Evolutionary conservation across 92 coral and sea anemone species (phyloP).

Genomic region (Palythoa grandiflora): DNA sequence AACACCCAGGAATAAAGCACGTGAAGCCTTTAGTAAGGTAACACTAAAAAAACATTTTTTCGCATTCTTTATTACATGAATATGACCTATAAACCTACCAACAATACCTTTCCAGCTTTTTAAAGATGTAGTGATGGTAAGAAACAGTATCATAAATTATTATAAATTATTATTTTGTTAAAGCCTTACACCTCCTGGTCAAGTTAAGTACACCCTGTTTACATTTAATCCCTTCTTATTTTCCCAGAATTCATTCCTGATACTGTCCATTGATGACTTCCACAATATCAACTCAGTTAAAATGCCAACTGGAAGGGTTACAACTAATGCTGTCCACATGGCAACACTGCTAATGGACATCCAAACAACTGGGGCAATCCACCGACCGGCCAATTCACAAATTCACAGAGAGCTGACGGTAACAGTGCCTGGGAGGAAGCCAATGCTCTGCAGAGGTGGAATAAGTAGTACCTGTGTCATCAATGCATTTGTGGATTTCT

Average conservation of each 20-base stretch:
- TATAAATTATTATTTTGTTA: no score
- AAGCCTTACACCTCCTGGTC: not conserved
- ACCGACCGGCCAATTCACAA: slow-evolving; percentile 22
- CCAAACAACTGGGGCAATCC: slow-evolving; percentile 46
- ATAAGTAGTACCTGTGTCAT: slow-evolving; percentile 48
- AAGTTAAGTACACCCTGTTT: not conserved
- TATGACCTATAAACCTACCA: not conserved
- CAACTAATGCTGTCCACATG: slow-evolving; percentile 72
- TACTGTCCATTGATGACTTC: slow-evolving; percentile 69
- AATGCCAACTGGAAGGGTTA: slow-evolving; percentile 59
- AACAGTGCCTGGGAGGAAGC: slow-evolving; percentile 43
- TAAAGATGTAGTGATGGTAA: not conserved
- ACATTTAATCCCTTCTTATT: not conserved
- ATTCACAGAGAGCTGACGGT: slow-evolving; percentile 64
- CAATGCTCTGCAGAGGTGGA: slow-evolving; percentile 65
- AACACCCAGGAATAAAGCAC: no score
- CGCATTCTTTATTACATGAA: not conserved
- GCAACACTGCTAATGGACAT: slow-evolving; percentile 48
- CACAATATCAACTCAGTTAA: slow-evolving; percentile 69
- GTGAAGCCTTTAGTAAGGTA: slow-evolving; percentile 25
- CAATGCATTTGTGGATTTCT: slow-evolving; percentile 43
- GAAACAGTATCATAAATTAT: not conserved
- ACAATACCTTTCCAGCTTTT: not conserved
- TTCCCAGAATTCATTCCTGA: slow-evolving; percentile 65
- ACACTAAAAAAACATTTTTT: not conserved